Evolutionary conservation across 2,113 vertebrate genomes (phyloP), one percentile per base, ranked within the genome.

Genomic region (Lepidothrix coronata): DNA sequence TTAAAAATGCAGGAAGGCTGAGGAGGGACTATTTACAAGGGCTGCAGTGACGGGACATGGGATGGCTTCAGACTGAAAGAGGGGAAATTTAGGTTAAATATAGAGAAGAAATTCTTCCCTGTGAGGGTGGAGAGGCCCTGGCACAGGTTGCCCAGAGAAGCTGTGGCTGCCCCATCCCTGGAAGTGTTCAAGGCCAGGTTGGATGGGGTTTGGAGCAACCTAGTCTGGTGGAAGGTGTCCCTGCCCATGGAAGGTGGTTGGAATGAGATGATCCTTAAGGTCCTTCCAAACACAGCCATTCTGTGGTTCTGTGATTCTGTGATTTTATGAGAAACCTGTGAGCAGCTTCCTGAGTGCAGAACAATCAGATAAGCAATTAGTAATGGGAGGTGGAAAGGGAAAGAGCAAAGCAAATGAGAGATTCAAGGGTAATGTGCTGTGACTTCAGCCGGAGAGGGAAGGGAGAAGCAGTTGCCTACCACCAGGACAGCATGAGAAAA

Each of bases 351-450:
- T 13, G 44, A 73, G 46, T 6, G 58, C 37, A 70, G n/a, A 43
- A 90, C 14, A 73, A 33, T 14, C 51, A 58, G 63, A 88, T 73
- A 46, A 88, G 51, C 72, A 84, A 77, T 85, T 83, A 70, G 33
- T 23, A 82, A 68, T 7, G 66, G 80, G 77, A 93, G 39, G 57
- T 27, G 76, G 78, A 82, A 85, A 83, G 15, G 25, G 25, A 41
- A 94, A 88, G 48, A 93, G 57, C 59, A 93, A 92, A 96, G 65
- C 41, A 81, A 81, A 92, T 0, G 8, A 68, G 70, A 87, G 58
- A 87, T 67, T 74, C 73, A 85, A 91, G 65, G 75, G 63, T 70
- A 91, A 85, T 43, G 43, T 70, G 62, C 79, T 85, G 65, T 78
- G 72, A 88, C 55, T 85, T 79, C 74, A 90, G 30, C 46, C 33